Conservation (phyloP, 2,113 vertebrate genomes). For the Myrmecobius fasciatus region DNA sequence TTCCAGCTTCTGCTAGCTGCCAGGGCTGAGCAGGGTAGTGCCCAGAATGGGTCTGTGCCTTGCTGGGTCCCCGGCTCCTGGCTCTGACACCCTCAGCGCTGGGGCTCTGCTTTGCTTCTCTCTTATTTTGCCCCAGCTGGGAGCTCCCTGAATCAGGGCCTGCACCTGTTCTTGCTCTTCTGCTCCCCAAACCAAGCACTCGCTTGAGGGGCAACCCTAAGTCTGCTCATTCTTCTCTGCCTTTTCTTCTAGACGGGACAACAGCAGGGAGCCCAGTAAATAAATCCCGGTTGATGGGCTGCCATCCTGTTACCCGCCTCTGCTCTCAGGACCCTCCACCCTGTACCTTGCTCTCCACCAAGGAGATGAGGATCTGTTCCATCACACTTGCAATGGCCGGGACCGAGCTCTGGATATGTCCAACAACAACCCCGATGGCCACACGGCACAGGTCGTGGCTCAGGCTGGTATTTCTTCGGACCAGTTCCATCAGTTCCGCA, state of each 20-base stretch:
- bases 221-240: neutral
- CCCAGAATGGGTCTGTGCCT: neutral
- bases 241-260: neutral
- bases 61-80: neutral
- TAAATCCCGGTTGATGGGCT: neutral
- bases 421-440: constrained; percentile 94
- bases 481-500: constrained; percentile 95
- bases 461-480: constrained; percentile 95
- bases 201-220: neutral
- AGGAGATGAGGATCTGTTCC: constrained; percentile 94
- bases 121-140: neutral
- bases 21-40: neutral
- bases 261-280: neutral
- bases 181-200: neutral
- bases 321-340: neutral
- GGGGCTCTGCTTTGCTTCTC: neutral
- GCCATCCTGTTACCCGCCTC: neutral
- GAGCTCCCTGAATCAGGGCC: neutral
- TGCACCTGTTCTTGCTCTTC: neutral
- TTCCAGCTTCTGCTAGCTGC: neutral
- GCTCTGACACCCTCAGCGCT: neutral
- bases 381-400: constrained; percentile 88
- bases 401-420: constrained; percentile 92
- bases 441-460: constrained; percentile 97
- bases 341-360: constrained; percentile 96